Evolutionary conservation across 2,113 vertebrate genomes (phyloP).

Genomic region (Ginglymostoma cirratum): DNA sequence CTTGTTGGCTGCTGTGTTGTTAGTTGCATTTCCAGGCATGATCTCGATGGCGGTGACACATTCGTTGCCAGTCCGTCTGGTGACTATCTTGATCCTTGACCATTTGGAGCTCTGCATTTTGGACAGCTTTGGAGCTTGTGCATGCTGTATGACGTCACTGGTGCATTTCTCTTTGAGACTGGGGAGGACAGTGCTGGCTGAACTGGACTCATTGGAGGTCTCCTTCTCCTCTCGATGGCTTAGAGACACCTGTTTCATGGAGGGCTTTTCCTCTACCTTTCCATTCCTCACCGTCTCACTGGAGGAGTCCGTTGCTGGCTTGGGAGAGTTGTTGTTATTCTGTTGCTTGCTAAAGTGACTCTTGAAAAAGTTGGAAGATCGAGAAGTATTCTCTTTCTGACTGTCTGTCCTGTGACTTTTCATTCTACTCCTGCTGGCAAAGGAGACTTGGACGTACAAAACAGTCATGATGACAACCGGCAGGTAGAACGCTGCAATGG

Average conservation of each 20-base stretch:
- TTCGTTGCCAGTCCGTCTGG: constrained; percentile 83
- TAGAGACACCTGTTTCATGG: constrained; percentile 53
- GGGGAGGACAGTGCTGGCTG: constrained; percentile 76
- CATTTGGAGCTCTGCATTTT: constrained; percentile 64
- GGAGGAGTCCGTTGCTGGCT: constrained; percentile 55
- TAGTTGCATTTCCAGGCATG: constrained; percentile 68
- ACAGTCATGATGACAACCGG: constrained; percentile 97
- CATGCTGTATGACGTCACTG: constrained; percentile 57
- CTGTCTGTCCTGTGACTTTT: constrained; percentile 80
- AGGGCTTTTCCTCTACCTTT: constrained; percentile 64
- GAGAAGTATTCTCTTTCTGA: constrained; percentile 75
- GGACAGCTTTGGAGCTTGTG: background rate
- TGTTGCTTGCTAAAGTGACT: constrained; percentile 75
- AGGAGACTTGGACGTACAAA: constrained; percentile 89
- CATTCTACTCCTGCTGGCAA: constrained; percentile 90
- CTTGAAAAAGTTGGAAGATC: constrained; percentile 72
- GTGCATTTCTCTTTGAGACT: constrained; percentile 70
- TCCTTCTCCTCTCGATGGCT: constrained; percentile 75
- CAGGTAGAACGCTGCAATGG: constrained; percentile 95
- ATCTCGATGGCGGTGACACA: constrained; percentile 95
- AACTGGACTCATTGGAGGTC: constrained; percentile 92
- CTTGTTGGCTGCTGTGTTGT: constrained; percentile 68
- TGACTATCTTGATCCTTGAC: constrained; percentile 98
- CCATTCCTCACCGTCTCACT: constrained; percentile 76
- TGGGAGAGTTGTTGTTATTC: constrained; percentile 70